These are phyloP conservation scores for Endotricha flammealis DNA, from an alignment of 2,888 invertebrate genomes.

Conservation along the genomic window DNA sequence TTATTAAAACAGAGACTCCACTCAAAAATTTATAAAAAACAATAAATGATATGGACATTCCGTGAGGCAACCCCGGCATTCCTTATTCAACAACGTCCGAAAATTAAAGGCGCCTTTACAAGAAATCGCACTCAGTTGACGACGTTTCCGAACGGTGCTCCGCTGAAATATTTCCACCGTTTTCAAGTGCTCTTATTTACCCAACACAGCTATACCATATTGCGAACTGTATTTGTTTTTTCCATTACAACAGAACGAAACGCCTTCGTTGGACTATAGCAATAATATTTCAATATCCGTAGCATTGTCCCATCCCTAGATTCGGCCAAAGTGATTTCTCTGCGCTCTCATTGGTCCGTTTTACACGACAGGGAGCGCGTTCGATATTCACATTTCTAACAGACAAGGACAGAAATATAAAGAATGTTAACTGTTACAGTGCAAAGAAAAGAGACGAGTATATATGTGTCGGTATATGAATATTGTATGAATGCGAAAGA, in stretches of 20 bases:
- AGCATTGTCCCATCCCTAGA: conserved; percentile 51
- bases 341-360: conserved; percentile 51
- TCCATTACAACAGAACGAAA: conserved; percentile 69
- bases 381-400: conserved; percentile 44
- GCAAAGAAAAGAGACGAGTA: conserved; percentile 38
- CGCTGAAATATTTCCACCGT: conserved; percentile 61
- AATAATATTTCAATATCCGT: conserved; percentile 74
- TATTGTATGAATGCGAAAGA: conserved; percentile 68
- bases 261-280: conserved; percentile 58
- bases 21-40: conserved; percentile 12
- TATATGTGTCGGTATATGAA: conserved; percentile 47
- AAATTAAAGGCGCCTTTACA: conserved; percentile 64
- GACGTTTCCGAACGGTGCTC: conserved; percentile 35
- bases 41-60: conserved; percentile 31
- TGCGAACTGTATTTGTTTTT: conserved; percentile 64
- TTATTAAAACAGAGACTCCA: background rate
- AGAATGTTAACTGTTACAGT: background rate
- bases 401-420: conserved; percentile 36
- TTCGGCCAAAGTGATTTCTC: conserved; percentile 59
- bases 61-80: conserved; percentile 48
- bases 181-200: conserved; percentile 66
- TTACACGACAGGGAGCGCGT: conserved; percentile 29
- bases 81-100: conserved; percentile 71
- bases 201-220: conserved; percentile 35
- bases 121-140: conserved; percentile 70